Conservation (phyloP, 2,113 vertebrate genomes). For the Dromiciops gliroides region DNA sequence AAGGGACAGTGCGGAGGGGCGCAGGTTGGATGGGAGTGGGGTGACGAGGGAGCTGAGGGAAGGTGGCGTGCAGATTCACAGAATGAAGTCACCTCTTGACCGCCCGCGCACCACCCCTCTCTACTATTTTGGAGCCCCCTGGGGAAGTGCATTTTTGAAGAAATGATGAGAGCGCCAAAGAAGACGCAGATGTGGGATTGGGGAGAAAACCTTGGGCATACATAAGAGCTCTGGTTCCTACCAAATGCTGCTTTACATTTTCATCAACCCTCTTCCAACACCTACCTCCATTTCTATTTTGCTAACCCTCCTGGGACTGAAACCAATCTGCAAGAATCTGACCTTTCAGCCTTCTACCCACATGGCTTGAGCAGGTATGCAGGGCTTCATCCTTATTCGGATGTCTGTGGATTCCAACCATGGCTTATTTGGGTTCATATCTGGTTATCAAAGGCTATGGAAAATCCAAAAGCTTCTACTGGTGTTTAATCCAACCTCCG, state of each 20-base stretch:
- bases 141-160: background rate
- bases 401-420: conserved; percentile 7
- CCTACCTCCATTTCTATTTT: background rate
- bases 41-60: background rate
- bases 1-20: background rate
- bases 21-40: background rate
- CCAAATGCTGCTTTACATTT: background rate
- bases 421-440: background rate
- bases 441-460: background rate
- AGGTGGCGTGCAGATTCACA: background rate
- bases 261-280: background rate
- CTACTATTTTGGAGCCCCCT: background rate
- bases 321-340: background rate
- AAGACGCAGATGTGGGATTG: background rate
- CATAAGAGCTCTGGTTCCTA: background rate
- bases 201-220: background rate
- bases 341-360: background rate
- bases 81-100: background rate
- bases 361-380: conserved; percentile 4
- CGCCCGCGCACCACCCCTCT: background rate
- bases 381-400: background rate
- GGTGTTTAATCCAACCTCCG: background rate
- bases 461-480: background rate
- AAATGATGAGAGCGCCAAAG: background rate
- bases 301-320: background rate